phyloP scores from a whole-genome alignment of 2,888 invertebrate species.

The Aproaerema taeniolella region DNA sequence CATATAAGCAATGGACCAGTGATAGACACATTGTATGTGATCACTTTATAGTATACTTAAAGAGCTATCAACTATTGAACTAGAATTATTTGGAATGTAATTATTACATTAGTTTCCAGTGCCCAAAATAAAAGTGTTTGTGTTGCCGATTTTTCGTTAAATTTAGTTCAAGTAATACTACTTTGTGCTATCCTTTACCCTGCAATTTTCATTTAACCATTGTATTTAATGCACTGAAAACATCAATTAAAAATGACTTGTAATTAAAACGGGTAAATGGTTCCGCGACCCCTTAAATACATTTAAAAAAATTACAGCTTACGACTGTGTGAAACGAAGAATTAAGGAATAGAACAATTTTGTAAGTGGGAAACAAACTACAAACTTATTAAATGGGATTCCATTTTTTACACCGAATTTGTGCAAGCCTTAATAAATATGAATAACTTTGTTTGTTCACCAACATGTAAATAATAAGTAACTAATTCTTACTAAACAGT shows the following conservation, averaged over 20 bases:
- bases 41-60: too few species aligned
- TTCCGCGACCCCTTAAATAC: slow-evolving; percentile 35
- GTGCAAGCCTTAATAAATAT: too few species aligned
- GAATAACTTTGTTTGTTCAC: too few species aligned
- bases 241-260: background rate
- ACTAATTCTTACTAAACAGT: too few species aligned
- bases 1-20: too few species aligned
- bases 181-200: slow-evolving; percentile 8
- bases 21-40: too few species aligned
- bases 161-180: background rate
- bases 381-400: too few species aligned
- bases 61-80: slow-evolving; percentile 22
- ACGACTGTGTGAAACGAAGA: too few species aligned
- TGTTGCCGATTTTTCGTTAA: background rate
- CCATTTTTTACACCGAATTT: too few species aligned
- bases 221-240: slow-evolving; percentile 25
- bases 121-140: background rate
- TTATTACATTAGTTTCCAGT: slow-evolving; percentile 33
- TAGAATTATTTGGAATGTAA: slow-evolving; percentile 44
- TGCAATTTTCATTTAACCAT: slow-evolving; percentile 2
- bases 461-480: too few species aligned
- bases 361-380: too few species aligned
- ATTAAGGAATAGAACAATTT: background rate
- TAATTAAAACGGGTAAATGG: slow-evolving; percentile 13
- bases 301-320: too few species aligned